phyloP scores from a whole-genome alignment of 2,888 invertebrate genomes.

The Thera britannica region DNA sequence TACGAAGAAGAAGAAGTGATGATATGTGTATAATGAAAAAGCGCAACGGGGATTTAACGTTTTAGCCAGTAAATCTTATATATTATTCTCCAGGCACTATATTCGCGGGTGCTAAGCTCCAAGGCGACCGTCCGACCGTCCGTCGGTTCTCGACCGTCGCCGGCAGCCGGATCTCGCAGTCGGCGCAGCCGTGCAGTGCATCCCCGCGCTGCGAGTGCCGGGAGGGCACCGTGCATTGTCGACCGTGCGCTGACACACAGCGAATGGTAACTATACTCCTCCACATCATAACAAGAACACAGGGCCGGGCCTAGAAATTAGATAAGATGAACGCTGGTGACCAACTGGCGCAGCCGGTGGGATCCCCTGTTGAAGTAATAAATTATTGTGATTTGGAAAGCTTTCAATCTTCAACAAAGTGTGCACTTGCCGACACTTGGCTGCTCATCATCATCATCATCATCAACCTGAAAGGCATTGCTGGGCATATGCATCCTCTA shows the following conservation, averaged over 20 bases:
- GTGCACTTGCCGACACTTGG: too few species aligned
- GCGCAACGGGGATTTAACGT: too few species aligned
- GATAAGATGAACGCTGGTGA: not conserved
- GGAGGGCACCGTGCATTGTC: slow-evolving; percentile 64
- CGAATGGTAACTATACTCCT: slow-evolving; percentile 48
- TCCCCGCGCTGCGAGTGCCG: slow-evolving; percentile 76
- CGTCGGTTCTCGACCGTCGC: slow-evolving; percentile 71
- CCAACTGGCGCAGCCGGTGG: not conserved
- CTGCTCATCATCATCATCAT: too few species aligned
- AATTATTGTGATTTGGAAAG: not conserved
- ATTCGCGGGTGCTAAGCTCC: slow-evolving; percentile 74
- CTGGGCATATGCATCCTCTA: too few species aligned
- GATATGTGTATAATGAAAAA: too few species aligned
- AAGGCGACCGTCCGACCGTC: slow-evolving; percentile 67
- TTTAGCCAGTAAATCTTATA: not conserved
- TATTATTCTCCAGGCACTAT: slow-evolving; percentile 65
- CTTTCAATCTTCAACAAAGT: not conserved
- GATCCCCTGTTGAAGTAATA: not conserved
- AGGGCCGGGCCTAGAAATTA: too few species aligned
- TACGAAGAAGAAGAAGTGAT: too few species aligned
- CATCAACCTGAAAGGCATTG: too few species aligned
- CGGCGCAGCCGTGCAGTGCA: slow-evolving; percentile 48
- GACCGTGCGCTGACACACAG: slow-evolving; percentile 61
- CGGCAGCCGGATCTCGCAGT: slow-evolving; percentile 60
- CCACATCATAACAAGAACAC: too few species aligned